Conservation (phyloP, 2,888 invertebrate species). For the Campoletis raptor region DNA sequence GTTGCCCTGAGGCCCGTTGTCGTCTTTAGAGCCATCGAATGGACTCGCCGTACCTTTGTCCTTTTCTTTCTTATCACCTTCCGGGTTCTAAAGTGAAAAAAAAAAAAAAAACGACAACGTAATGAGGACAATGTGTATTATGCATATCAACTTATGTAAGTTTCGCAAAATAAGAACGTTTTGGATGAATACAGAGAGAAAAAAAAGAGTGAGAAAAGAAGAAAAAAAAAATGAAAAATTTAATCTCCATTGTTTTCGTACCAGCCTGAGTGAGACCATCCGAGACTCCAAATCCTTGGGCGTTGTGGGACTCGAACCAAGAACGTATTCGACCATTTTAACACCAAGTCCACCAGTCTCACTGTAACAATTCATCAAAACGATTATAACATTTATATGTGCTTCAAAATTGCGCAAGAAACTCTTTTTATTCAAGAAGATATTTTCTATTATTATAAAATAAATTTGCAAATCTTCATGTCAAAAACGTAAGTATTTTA, state of each 20-base stretch:
- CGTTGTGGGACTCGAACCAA: conserved; percentile 95
- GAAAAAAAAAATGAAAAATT: conserved; percentile 24
- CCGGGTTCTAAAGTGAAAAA: conserved; percentile 78
- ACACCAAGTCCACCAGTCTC: conserved; percentile 96
- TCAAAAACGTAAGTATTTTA: not conserved
- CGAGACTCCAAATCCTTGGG: conserved; percentile 83
- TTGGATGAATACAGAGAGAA: not conserved
- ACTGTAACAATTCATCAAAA: conserved; percentile 85
- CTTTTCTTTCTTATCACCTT: conserved; percentile 85
- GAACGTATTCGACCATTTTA: conserved; percentile 99
- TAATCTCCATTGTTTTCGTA: conserved; percentile 71
- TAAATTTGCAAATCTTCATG: not conserved
- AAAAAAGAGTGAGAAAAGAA: not conserved
- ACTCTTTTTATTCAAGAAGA: not conserved
- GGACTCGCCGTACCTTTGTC: conserved; percentile 87
- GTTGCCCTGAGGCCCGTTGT: conserved; percentile 86
- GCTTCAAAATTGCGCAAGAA: not conserved
- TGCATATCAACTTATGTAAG: not conserved
- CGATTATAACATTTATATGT: not conserved
- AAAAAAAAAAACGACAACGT: conserved; percentile 6
- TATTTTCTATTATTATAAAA: not conserved
- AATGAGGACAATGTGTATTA: not conserved
- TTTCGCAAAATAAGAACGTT: not conserved
- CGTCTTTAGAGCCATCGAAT: conserved; percentile 87
- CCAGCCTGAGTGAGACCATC: conserved; percentile 84